Percentiles rank a stretch among this genome's conserved stretches.
Conservation (phyloP, 2,113 vertebrate species). For the Tachuris rubrigastra region DNA sequence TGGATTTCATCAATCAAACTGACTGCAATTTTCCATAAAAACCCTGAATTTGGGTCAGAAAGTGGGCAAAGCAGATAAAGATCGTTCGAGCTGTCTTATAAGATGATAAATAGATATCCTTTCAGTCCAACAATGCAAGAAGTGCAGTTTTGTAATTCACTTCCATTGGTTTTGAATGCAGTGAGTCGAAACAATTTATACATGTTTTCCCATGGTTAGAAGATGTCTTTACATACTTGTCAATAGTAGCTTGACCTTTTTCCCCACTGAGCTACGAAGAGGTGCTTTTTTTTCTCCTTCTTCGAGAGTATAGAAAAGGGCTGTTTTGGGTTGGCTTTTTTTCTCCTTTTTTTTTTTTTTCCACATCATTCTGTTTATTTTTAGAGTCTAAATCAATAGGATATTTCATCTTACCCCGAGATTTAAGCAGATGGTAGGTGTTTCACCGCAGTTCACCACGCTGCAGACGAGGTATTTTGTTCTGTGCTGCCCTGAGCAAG, state of each 20-base stretch:
- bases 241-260: slow-evolving; percentile 75
- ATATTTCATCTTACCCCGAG: slow-evolving; percentile 2
- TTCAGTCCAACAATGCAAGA: slow-evolving; percentile 91
- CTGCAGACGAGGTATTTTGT: background rate
- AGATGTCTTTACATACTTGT: slow-evolving; percentile 78
- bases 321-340: background rate
- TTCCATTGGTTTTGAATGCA: slow-evolving; percentile 81
- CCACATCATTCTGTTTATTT: background rate
- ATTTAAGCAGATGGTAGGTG: background rate
- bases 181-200: slow-evolving; percentile 79
- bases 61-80: slow-evolving; percentile 97
- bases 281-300: background rate
- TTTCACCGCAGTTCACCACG: background rate
- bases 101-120: slow-evolving; percentile 99
- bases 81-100: slow-evolving; percentile 95
- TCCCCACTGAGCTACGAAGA: slow-evolving; percentile 48
- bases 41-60: slow-evolving; percentile 98
- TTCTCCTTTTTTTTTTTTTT: too few species aligned
- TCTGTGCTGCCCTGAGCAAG: background rate
- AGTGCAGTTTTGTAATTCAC: slow-evolving; percentile 80
- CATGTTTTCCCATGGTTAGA: slow-evolving; percentile 80
- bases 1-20: slow-evolving; percentile 99
- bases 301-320: slow-evolving; percentile 29
- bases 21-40: slow-evolving; percentile 99
- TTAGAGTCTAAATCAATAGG: background rate